Percentiles rank a stretch among this genome's conserved stretches.
These are phyloP conservation scores for Hypotaenidia okinawae DNA, from an alignment of 2,797 vertebrate species.

Conservation along the genomic window DNA sequence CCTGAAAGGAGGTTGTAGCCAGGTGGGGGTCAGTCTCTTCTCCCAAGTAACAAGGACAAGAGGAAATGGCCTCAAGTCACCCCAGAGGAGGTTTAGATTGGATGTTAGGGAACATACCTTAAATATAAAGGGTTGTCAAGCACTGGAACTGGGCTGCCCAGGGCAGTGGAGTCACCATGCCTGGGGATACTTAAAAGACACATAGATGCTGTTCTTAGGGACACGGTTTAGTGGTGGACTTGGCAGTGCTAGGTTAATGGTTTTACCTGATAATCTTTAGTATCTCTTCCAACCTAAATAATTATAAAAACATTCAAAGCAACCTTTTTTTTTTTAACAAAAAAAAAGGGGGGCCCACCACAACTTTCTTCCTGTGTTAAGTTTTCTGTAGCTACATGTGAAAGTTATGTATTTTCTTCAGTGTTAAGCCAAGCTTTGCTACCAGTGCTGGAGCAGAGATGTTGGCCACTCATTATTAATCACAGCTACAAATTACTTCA, in stretches of 20 bases:
- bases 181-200: fast-evolving
- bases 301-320: background rate
- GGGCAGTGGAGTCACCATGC: background rate
- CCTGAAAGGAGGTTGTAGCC: fast-evolving
- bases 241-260: background rate
- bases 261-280: background rate
- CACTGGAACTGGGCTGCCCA: background rate
- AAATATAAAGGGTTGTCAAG: fast-evolving
- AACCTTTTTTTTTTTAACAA: background rate
- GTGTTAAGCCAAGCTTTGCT: background rate
- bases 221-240: background rate
- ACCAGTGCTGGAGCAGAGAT: background rate
- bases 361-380: background rate
- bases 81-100: background rate
- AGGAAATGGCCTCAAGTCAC: background rate
- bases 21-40: background rate
- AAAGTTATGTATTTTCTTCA: background rate
- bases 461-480: background rate
- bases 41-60: background rate
- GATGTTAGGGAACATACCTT: background rate
- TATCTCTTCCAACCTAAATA: background rate
- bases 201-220: background rate
- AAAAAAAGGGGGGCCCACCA: background rate
- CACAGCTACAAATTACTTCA: background rate
- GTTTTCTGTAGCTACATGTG: background rate